Conservation (phyloP, 2,113 vertebrate genomes). For the Pontoporia blainvillei region DNA sequence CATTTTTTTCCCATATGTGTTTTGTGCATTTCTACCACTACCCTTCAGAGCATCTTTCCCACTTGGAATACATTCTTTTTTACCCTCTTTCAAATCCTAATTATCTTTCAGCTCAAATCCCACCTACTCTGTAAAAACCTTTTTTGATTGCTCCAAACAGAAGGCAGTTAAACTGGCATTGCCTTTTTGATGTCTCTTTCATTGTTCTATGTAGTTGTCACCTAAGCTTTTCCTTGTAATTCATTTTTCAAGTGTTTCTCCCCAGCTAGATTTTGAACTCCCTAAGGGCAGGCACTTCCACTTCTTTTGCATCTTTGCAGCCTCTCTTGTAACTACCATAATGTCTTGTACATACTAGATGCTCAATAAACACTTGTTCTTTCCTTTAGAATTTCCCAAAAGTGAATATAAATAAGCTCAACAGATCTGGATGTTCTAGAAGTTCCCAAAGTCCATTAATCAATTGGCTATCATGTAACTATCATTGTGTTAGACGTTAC, state of each 20-base stretch:
- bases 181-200: slow-evolving; percentile 35
- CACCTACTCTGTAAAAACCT: background rate
- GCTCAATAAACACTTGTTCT: slow-evolving; percentile 2
- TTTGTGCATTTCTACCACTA: background rate
- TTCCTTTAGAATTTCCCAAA: background rate
- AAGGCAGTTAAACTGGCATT: slow-evolving; percentile 19
- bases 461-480: background rate
- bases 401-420: background rate
- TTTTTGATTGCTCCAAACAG: slow-evolving; percentile 6
- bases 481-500: background rate
- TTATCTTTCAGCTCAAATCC: slow-evolving; percentile 3
- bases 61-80: background rate
- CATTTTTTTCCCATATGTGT: background rate
- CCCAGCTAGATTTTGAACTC: background rate
- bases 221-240: slow-evolving; percentile 10
- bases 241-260: slow-evolving; percentile 2
- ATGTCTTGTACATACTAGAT: background rate
- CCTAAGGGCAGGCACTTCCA: background rate
- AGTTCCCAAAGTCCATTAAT: background rate
- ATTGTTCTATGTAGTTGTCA: slow-evolving; percentile 19
- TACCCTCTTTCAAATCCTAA: background rate
- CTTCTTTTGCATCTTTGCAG: background rate
- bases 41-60: background rate
- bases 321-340: background rate
- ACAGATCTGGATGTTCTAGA: background rate